Conservation (phyloP, 2,888 invertebrate species). For the Lamproptera curius region DNA sequence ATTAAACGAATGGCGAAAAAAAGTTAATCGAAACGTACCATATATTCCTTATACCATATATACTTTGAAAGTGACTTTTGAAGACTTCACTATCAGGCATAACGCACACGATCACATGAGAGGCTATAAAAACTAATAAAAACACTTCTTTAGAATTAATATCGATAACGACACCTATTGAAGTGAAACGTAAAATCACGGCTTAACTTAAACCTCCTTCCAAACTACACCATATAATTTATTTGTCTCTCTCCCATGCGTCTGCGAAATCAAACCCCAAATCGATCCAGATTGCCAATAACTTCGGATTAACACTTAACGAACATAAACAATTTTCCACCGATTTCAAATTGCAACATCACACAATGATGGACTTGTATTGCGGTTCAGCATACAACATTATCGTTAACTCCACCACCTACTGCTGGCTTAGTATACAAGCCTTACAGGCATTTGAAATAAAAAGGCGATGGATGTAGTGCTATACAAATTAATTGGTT, state of each 20-base stretch:
- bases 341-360: slow-evolving; percentile 41
- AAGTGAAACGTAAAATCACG: background rate
- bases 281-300: slow-evolving; percentile 6
- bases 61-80: too few species aligned
- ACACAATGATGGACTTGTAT: slow-evolving; percentile 23
- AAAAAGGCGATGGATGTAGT: slow-evolving; percentile 2
- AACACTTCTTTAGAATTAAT: too few species aligned
- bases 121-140: too few species aligned
- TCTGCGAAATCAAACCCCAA: background rate
- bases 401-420: too few species aligned
- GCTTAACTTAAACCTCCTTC: background rate
- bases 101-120: too few species aligned
- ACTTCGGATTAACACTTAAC: slow-evolving; percentile 9
- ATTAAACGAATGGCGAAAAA: too few species aligned
- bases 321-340: slow-evolving; percentile 36
- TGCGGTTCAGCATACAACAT: too few species aligned
- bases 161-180: too few species aligned
- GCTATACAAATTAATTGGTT: too few species aligned
- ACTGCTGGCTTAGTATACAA: background rate
- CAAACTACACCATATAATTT: background rate
- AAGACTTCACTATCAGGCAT: too few species aligned
- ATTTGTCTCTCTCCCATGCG: background rate
- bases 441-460: background rate
- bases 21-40: too few species aligned
- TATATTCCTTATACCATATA: too few species aligned